A percentile compares a stretch with the other conserved stretches of the same genome.
phyloP scores from a whole-genome alignment of 2,797 vertebrate genomes.

The Podargus strigoides region DNA sequence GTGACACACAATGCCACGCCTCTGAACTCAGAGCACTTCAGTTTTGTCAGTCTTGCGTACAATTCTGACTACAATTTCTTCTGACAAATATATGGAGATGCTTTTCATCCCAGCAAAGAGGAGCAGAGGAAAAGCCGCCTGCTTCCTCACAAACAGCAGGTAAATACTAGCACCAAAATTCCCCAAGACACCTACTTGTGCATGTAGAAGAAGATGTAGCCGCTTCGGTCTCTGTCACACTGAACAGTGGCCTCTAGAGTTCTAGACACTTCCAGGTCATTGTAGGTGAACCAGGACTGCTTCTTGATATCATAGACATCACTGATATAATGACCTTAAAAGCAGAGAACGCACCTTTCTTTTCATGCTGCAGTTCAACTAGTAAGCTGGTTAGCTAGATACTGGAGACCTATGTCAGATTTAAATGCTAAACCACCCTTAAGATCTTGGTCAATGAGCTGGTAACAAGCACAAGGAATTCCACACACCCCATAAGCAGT shows the following conservation, averaged over 20 bases:
- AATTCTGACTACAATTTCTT: background rate
- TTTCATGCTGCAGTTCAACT: background rate
- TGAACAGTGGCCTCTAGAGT: conserved; percentile 91
- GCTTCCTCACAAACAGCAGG: background rate
- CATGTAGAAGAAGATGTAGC: conserved; percentile 99
- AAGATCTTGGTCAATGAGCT: background rate
- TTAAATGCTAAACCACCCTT: background rate
- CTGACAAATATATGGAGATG: background rate
- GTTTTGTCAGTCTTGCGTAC: background rate
- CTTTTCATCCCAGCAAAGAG: background rate
- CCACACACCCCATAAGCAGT: background rate
- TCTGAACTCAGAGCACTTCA: background rate
- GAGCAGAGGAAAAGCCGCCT: background rate
- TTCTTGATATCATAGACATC: conserved; percentile 98
- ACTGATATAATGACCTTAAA: conserved; percentile 95
- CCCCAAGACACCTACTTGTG: conserved; percentile 84
- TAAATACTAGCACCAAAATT: background rate
- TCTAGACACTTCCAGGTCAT: conserved; percentile 93
- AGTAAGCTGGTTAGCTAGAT: background rate
- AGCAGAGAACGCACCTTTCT: background rate
- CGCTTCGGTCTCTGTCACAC: conserved; percentile 90
- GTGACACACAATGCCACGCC: background rate
- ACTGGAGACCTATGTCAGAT: background rate
- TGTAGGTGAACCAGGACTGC: conserved; percentile 96
- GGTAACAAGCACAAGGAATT: background rate